Conservation (phyloP, 92 coral and sea anemone species). For the Epizoanthus rinbou region DNA sequence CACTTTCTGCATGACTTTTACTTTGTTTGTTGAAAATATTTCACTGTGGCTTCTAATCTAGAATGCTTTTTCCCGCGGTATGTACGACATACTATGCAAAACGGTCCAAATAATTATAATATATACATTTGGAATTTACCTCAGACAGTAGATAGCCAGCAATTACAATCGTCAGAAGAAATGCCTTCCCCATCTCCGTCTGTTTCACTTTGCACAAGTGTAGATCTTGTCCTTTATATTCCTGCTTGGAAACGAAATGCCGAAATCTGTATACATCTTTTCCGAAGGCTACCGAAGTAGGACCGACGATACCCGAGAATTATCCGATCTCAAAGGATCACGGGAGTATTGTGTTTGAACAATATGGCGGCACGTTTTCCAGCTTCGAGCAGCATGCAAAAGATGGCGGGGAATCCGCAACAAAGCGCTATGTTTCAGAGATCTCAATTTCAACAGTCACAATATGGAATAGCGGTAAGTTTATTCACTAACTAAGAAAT, state of each 20-base stretch:
- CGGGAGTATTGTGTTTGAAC: slow-evolving; percentile 64
- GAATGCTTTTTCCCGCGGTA: neutral
- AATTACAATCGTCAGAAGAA: neutral
- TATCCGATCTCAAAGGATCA: slow-evolving; percentile 45
- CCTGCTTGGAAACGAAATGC: neutral
- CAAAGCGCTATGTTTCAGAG: slow-evolving; percentile 84
- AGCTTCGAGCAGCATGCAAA: slow-evolving; percentile 89
- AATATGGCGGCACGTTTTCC: slow-evolving; percentile 96
- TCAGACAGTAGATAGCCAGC: slow-evolving; percentile 13
- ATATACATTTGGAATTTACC: neutral
- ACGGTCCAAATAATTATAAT: neutral
- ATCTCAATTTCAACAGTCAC: slow-evolving; percentile 78
- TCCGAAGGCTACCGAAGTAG: slow-evolving; percentile 19
- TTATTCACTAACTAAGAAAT: neutral
- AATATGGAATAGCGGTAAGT: slow-evolving; percentile 81
- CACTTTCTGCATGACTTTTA: too few relatives aligned
- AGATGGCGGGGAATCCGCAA: slow-evolving; percentile 93
- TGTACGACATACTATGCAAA: neutral
- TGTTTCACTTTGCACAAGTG: neutral
- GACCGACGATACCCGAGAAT: slow-evolving; percentile 25
- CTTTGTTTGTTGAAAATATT: too few relatives aligned
- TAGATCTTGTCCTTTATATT: neutral
- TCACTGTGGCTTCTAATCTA: neutral
- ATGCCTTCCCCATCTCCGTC: neutral
- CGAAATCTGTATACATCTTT: neutral